phyloP scores from a whole-genome alignment of 1,140 invertebrate species.

The Calliopsis andreniformis region DNA sequence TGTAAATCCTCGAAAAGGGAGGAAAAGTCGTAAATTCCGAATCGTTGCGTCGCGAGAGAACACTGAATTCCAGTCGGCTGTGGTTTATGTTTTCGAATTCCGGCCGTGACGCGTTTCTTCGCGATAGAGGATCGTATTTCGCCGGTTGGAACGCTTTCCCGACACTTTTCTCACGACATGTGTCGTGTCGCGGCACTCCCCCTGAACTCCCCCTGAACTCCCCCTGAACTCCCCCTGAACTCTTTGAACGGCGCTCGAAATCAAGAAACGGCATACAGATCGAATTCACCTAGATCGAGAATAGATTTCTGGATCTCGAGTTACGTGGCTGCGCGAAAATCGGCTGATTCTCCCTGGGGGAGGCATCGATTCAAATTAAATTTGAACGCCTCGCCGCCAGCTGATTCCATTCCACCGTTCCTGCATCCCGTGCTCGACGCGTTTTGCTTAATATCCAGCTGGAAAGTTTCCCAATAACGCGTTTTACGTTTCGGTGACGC shows the following conservation, averaged over 20 bases:
- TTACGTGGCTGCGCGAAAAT: background rate
- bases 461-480: background rate
- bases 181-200: conserved; percentile 11
- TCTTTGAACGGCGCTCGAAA: background rate
- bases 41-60: background rate
- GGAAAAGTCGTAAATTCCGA: conserved; percentile 42
- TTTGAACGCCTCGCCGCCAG: background rate
- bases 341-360: too few relatives aligned
- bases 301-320: background rate
- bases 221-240: too few relatives aligned
- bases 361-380: background rate
- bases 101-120: conserved; percentile 12
- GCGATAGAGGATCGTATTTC: conserved; percentile 26
- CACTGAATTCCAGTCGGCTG: conserved; percentile 26
- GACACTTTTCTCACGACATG: background rate
- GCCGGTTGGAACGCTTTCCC: conserved; percentile 8
- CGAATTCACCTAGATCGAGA: background rate
- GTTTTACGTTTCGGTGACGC: background rate
- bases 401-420: background rate
- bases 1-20: background rate
- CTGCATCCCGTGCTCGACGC: background rate
- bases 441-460: background rate
- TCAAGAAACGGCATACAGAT: background rate
- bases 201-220: too few relatives aligned
- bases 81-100: conserved; percentile 43